Conservation (phyloP, 2,888 invertebrate genomes). For the Camponotus fellah region DNA sequence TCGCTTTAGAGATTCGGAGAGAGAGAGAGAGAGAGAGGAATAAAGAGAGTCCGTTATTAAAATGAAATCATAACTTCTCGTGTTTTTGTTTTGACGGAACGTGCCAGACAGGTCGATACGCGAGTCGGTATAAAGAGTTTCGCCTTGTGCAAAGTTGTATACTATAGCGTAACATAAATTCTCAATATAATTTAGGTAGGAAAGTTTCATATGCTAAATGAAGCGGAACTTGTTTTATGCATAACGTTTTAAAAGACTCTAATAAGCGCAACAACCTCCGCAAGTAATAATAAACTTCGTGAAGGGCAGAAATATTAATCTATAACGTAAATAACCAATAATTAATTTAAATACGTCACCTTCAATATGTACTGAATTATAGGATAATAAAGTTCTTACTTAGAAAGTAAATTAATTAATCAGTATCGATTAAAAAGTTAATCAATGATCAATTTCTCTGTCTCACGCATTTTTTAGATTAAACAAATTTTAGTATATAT, state of each 20-base stretch:
- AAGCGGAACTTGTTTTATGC: constrained; percentile 16
- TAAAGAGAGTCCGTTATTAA: constrained; percentile 6
- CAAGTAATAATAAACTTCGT: neutral
- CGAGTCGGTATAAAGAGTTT: constrained; percentile 3
- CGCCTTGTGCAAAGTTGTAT: constrained; percentile 12
- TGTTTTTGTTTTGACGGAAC: constrained; percentile 16
- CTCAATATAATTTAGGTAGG: constrained; percentile 10
- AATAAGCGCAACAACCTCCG: constrained; percentile 22
- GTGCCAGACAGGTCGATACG: constrained; percentile 37
- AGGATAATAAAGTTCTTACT: neutral
- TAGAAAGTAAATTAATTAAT: neutral
- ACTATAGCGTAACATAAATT: constrained; percentile 20
- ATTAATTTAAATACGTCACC: constrained; percentile 12
- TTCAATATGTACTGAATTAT: neutral
- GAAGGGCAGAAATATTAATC: neutral
- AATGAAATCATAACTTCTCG: constrained; percentile 24
- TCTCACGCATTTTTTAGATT: neutral
- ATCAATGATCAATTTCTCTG: neutral
- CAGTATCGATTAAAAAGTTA: neutral
- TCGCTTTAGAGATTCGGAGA: neutral
- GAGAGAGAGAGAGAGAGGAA: too few species aligned
- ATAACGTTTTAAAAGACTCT: constrained; percentile 31
- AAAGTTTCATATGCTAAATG: constrained; percentile 34
- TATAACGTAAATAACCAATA: neutral
- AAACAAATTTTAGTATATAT: neutral